These are phyloP conservation scores for Hucho hucho DNA, from an alignment of 2,113 vertebrate species.

Conservation along the genomic window DNA sequence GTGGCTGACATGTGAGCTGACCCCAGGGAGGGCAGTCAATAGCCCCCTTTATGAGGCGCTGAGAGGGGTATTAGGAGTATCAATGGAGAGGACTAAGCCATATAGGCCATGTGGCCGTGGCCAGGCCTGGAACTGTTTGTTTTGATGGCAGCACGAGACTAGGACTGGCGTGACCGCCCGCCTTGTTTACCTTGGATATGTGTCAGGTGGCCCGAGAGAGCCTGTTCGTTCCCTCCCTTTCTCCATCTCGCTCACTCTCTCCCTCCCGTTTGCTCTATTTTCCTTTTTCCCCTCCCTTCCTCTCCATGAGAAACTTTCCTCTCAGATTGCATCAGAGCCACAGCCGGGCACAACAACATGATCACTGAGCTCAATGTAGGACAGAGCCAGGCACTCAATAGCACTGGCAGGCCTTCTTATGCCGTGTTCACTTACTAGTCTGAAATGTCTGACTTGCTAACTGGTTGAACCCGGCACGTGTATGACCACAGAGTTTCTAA, in stretches of 20 bases:
- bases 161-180: conserved; percentile 53
- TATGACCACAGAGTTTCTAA: no score
- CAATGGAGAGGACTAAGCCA: conserved; percentile 70
- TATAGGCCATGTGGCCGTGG: conserved; percentile 49
- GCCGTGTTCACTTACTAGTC: no score
- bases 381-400: no score
- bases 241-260: conserved; percentile 6
- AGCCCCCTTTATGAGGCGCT: conserved; percentile 63
- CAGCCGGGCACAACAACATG: background rate
- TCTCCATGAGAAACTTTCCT: conserved; percentile 36
- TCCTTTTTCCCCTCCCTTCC: background rate
- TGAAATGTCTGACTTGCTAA: no score
- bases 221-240: conserved; percentile 7
- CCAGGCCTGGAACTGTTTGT: conserved; percentile 61
- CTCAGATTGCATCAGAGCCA: conserved; percentile 61
- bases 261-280: background rate
- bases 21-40: conserved; percentile 71
- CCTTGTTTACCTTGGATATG: conserved; percentile 67
- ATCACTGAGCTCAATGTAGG: background rate
- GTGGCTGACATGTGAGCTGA: conserved; percentile 61
- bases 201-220: conserved; percentile 45
- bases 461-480: no score
- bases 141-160: conserved; percentile 66
- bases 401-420: no score
- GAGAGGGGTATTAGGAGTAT: conserved; percentile 69